Evolutionary conservation across 2,797 vertebrate genomes (phyloP).

Genomic region (Lepilemur ruficaudatus): DNA sequence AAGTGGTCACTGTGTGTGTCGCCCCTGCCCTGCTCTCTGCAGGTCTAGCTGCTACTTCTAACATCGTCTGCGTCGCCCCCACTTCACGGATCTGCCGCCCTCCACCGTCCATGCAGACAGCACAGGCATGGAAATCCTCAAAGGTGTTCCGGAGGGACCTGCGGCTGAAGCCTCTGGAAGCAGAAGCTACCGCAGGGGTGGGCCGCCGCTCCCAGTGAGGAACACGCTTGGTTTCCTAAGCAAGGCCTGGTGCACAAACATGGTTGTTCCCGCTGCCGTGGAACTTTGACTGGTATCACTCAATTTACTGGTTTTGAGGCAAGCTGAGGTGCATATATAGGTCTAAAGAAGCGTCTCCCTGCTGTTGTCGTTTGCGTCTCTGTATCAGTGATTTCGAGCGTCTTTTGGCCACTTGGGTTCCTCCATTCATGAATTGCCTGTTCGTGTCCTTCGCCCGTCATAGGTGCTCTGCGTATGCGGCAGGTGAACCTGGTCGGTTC

Average conservation of each 20-base stretch:
- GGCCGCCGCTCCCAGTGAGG: background rate
- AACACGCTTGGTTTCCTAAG: background rate
- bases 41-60: background rate
- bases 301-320: background rate
- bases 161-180: background rate
- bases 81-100: too few species aligned
- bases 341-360: background rate
- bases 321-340: too few species aligned
- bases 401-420: background rate
- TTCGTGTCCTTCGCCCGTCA: background rate
- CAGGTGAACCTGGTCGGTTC: background rate
- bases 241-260: background rate
- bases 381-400: background rate
- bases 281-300: background rate
- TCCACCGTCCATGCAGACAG: background rate
- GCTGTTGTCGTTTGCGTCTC: background rate
- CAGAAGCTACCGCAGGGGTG: background rate
- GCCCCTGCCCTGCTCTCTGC: background rate
- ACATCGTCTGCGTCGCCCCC: rapidly evolving
- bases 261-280: background rate
- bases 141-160: background rate
- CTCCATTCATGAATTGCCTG: background rate
- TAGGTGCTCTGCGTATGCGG: background rate
- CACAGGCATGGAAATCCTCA: background rate
- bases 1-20: background rate